A percentile compares a stretch with the other conserved stretches of the same genome.
Conservation (phyloP, 2,113 vertebrate species). For the Tamias sibiricus region DNA sequence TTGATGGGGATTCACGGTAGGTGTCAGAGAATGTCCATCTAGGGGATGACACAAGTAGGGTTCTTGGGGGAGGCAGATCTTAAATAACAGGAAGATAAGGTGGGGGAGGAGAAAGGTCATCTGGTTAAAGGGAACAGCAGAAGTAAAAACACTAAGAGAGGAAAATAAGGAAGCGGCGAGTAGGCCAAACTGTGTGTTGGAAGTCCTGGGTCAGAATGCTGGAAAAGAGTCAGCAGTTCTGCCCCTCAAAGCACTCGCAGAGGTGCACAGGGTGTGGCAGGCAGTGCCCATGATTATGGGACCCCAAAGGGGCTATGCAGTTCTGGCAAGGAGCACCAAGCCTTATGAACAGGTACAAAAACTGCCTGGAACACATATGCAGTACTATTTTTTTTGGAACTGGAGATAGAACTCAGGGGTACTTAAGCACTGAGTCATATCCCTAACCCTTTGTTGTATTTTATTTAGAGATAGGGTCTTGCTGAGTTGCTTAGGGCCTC, state of each 20-base stretch:
- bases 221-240: not conserved
- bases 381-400: not conserved
- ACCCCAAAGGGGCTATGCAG: not conserved
- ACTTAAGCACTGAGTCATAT: no score
- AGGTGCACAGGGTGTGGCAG: not conserved
- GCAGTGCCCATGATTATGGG: not conserved
- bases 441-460: no score
- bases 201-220: not conserved
- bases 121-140: not conserved
- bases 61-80: not conserved
- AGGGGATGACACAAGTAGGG: not conserved
- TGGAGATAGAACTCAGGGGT: not conserved
- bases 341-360: not conserved
- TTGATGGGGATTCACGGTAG: not conserved
- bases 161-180: not conserved
- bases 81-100: not conserved
- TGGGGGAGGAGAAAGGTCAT: not conserved
- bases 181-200: not conserved
- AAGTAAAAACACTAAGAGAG: not conserved
- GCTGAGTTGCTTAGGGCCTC: not conserved
- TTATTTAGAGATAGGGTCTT: no score
- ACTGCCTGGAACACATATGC: not conserved
- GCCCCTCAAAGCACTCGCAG: not conserved
- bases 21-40: not conserved
- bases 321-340: not conserved